Base-by-base conservation (phyloP, 2,113 vertebrate species). In the Uropsilus gracilis region DNA sequence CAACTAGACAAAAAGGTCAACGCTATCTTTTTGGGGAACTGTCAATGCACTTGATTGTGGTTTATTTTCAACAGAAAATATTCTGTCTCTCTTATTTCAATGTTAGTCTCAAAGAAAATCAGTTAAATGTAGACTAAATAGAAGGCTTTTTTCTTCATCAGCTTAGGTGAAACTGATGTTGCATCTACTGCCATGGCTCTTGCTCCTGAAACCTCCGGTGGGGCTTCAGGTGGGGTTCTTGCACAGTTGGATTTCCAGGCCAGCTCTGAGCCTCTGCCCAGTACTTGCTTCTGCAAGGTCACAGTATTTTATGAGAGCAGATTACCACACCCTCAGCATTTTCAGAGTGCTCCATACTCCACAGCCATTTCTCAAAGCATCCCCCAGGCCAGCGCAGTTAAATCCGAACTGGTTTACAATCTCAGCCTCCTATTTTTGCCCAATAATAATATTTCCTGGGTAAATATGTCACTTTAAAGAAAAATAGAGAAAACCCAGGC, bases 41-140 rank as follows among this genome's bases (percentile, higher is more conserved):
- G 69, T 57, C 39, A 92, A 76, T n/a, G n/a, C 37, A 26, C 34
- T 91, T 83, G 22, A 14, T 6, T 89, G 44, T 83, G 63, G 16
- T 44, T 85, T 77, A 77, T 20, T 32, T 7, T 86, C 37, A 50
- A 68, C 39, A 64, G 81, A 91, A 87, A 63, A 80, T 73, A 44
- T 16, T 71, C 32, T 6, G 13, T 44, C 18, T 71, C 20, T 30
- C 32, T 77, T 75, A 76, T 55, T 46, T 61, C 84, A 86, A 86
- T 46, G 30, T 82, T 61, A 39, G 57, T 42, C 72, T 64, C 17
- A 11, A 85, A 88, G 71, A 81, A 80, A 83, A 72, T 63, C 72
- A 89, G 3, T 69, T 37, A 75, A 81, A 78, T 50, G 30, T 59
- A n/a, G 83, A 7, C n/a, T 61, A 82, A 95, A 88, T 2, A 13